Evolutionary conservation across 2,797 vertebrate genomes (phyloP).

Genomic region (Gadopsis marmoratus): DNA sequence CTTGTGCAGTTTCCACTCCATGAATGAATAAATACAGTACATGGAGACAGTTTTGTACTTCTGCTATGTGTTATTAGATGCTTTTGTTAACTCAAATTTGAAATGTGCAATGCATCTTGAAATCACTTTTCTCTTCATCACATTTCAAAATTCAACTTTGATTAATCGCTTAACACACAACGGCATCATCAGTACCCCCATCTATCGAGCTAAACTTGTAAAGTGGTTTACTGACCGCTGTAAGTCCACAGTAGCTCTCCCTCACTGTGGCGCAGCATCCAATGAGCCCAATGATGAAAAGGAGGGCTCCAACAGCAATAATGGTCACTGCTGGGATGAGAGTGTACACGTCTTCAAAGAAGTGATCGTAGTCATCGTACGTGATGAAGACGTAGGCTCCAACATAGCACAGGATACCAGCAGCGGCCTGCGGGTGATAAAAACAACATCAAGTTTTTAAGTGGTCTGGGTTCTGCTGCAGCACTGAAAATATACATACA

Average conservation of each 20-base stretch:
- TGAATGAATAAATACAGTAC: neutral
- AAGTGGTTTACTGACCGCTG: constrained; percentile 85
- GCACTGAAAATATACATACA: neutral
- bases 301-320: constrained; percentile 92
- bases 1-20: neutral
- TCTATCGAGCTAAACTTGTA: neutral
- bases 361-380: constrained; percentile 96
- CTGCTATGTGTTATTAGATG: neutral
- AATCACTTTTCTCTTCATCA: neutral
- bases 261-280: constrained; percentile 96
- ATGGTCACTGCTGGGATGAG: constrained; percentile 95
- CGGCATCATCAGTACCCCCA: neutral
- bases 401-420: constrained; percentile 95
- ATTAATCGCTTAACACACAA: neutral
- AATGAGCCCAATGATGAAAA: constrained; percentile 96
- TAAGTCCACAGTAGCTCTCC: constrained; percentile 94
- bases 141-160: neutral
- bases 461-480: too few relatives aligned
- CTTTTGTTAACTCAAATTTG: neutral
- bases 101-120: neutral
- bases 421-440: constrained; percentile 88
- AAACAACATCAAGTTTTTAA: neutral
- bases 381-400: constrained; percentile 98
- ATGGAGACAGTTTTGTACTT: neutral
- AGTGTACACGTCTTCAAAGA: constrained; percentile 96